Base-by-base conservation (phyloP, 2,888 invertebrate species). In the Diaprepes abbreviatus region DNA sequence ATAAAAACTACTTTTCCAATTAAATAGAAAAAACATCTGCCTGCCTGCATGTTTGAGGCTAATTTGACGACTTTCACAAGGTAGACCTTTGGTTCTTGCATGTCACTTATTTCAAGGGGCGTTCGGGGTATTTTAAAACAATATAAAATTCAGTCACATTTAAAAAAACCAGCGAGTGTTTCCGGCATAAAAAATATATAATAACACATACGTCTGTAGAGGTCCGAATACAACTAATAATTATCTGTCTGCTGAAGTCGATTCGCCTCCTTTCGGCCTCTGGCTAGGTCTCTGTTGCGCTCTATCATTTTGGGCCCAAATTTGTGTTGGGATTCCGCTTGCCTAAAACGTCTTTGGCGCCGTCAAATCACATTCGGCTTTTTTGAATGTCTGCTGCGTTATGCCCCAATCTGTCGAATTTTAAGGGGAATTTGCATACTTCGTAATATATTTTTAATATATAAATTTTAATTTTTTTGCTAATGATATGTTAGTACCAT, bases 181-280 rank as follows among this genome's bases (percentile, higher is more conserved):
- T 83, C 83, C 83, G 83, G 83, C 83, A 83, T 82, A 83, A 83
- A 83, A 83, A 83, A 83, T 81, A 83, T 82, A 80, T 83, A 83
- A 83, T 83, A 83, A 83, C 80, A 83, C 78, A 38, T 66, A 82
- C 79, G 80, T 79, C 77, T 78, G 79, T 75, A 71, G 76, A 77
- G 78, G 78, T 74, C 78, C 77, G 78, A 78, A 78, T 76, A 78
- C 69, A 80, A 80, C 81, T 80, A 80, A 78, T 81, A 82, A 82
- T 82, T 82, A 82, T 79, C 79, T 76, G 80, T 79, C 79, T 80
- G 80, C 76, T 66, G 75, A 75, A 78, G 78, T 78, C 79, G 78
- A 79, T 75, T 78, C 75, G 78, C 76, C 75, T 78, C 77, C 78
- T 76, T 76, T 75, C 72, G 75, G 77, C 73, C 71, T 54, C 70